Percentiles rank a stretch among this genome's conserved stretches.
phyloP scores from a whole-genome alignment of 2,113 vertebrate genomes.

The Addax nasomaculatus region DNA sequence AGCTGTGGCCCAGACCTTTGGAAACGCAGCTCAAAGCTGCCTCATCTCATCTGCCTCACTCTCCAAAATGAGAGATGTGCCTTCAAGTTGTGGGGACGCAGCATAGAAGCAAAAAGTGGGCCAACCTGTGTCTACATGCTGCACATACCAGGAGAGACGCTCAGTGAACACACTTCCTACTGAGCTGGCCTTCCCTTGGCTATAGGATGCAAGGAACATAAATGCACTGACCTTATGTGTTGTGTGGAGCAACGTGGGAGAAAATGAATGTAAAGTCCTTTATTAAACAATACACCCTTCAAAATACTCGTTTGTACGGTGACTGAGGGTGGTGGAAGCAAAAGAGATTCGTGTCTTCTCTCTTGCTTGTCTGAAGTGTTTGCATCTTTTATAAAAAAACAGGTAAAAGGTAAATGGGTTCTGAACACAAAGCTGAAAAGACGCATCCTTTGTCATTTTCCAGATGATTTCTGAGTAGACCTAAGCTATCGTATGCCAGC shows the following conservation, averaged over 20 bases:
- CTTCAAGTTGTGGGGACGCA: neutral
- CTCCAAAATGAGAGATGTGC: neutral
- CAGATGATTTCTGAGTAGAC: neutral
- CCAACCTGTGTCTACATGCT: fast-evolving
- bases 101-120: neutral
- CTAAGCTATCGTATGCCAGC: no score
- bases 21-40: neutral
- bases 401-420: neutral
- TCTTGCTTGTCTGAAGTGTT: neutral
- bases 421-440: neutral
- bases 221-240: no score
- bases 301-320: fast-evolving
- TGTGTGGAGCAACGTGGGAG: no score
- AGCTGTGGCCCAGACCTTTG: neutral
- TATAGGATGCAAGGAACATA: neutral
- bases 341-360: neutral
- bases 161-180: fast-evolving
- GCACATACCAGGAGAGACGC: fast-evolving
- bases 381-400: neutral
- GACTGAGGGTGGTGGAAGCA: neutral
- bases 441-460: neutral
- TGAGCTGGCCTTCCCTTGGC: neutral
- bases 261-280: neutral
- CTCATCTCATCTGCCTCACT: neutral
- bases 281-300: neutral